These are phyloP conservation scores for Spilogale gracilis DNA, from an alignment of 2,113 vertebrate species.

Conservation along the genomic window DNA sequence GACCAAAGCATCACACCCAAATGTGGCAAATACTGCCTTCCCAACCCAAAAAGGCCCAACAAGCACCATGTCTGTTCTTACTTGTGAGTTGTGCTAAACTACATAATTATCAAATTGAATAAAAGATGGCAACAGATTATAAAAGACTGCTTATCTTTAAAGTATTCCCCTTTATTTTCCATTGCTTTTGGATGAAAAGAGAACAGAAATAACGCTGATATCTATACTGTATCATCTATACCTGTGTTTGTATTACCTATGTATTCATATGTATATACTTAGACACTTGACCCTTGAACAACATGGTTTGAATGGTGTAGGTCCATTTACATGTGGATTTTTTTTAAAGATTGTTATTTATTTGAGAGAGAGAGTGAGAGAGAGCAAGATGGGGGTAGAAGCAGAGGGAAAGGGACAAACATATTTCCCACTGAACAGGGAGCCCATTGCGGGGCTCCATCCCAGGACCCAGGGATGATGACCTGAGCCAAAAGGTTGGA, in stretches of 20 bases:
- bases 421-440: neutral
- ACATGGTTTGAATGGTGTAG: neutral
- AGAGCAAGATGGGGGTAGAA: neutral
- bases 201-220: neutral
- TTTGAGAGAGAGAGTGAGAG: neutral
- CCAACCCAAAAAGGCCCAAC: neutral
- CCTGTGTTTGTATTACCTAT: neutral
- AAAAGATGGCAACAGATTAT: neutral
- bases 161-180: neutral
- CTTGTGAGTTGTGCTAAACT: neutral
- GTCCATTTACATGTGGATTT: neutral
- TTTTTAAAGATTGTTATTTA: neutral
- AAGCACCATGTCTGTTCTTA: neutral
- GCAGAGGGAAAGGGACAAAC: neutral
- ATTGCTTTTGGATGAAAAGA: neutral
- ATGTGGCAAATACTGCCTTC: neutral
- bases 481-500: neutral
- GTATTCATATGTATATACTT: too few relatives aligned
- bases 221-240: neutral
- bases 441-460: neutral
- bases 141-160: neutral
- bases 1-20: neutral
- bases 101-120: neutral
- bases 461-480: neutral
- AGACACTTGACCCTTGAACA: neutral